A percentile compares a stretch with the other conserved stretches of the same genome.
Evolutionary conservation across 2,888 invertebrate species (phyloP).

Genomic region (Leptopilina syphax): DNA sequence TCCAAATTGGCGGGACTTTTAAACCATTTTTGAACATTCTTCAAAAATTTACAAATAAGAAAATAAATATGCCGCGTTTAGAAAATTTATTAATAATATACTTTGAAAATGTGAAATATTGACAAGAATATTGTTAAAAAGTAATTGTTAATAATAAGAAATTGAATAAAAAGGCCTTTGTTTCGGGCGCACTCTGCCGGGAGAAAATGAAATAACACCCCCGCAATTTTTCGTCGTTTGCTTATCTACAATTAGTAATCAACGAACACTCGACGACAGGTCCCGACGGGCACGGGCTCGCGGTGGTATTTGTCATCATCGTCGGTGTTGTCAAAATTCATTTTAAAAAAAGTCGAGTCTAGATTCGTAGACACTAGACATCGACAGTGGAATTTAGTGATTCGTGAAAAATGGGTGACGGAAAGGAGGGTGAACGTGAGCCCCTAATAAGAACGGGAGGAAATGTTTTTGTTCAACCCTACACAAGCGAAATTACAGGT

Average conservation of each 20-base stretch:
- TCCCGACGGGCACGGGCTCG: not conserved
- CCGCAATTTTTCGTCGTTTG: slow-evolving; percentile 4
- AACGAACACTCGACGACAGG: slow-evolving; percentile 1
- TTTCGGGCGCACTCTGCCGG: not conserved
- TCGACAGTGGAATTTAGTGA: not conserved
- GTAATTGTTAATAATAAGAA: no score
- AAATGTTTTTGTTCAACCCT: slow-evolving; percentile 26
- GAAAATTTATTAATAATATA: no score
- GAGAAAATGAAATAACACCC: not conserved
- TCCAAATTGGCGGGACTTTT: slow-evolving; percentile 1
- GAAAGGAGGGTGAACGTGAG: slow-evolving; percentile 81
- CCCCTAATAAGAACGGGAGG: slow-evolving; percentile 77
- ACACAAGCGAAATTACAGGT: slow-evolving; percentile 74
- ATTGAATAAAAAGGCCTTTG: not conserved
- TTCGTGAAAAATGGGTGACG: slow-evolving; percentile 80
- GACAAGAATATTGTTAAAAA: not conserved
- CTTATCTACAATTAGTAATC: slow-evolving; percentile 33
- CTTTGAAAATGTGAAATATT: not conserved
- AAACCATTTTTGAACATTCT: not conserved
- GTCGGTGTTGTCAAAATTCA: slow-evolving; percentile 48
- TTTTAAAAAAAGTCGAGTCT: not conserved
- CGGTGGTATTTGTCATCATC: slow-evolving; percentile 59
- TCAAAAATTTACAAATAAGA: not conserved
- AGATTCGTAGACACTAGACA: not conserved
- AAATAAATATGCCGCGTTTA: not conserved